Evolutionary conservation across 2,888 invertebrate genomes (phyloP).

Genomic region (Subacronicta megacephala): DNA sequence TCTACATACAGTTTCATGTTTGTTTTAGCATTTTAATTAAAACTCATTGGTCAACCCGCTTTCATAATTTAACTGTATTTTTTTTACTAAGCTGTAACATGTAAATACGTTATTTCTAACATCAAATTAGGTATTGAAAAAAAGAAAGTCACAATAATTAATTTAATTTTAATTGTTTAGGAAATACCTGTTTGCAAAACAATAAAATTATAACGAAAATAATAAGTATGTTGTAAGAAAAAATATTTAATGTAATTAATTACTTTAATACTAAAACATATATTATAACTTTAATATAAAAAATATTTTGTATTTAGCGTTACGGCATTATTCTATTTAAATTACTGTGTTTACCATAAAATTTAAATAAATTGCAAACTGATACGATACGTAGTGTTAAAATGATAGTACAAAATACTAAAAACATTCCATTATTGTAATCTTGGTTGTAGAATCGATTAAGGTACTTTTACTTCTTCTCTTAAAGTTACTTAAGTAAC

Average conservation of each 20-base stretch:
- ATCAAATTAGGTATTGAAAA: neutral
- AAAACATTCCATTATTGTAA: no score
- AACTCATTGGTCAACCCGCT: neutral
- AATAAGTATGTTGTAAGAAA: neutral
- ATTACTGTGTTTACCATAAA: no score
- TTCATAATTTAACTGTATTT: neutral
- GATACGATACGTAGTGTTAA: slow-evolving; percentile 4
- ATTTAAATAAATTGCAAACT: slow-evolving; percentile 14
- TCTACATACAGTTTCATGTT: neutral
- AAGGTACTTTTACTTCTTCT: no score
- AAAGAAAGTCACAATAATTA: neutral
- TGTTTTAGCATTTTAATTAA: neutral
- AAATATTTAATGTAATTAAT: no score
- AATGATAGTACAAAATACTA: no score
- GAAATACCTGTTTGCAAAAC: neutral
- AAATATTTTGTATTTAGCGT: no score
- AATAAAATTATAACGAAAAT: neutral
- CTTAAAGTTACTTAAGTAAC: no score
- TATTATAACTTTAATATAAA: no score
- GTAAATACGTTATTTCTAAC: neutral
- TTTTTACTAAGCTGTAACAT: neutral
- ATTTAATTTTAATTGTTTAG: neutral
- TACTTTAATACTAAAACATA: no score
- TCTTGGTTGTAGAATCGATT: no score
- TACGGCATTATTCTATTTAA: no score